Evolutionary conservation across 2,797 vertebrate genomes (phyloP), one percentile per base, ranked within the genome.

Genomic region (Tapera naevia): DNA sequence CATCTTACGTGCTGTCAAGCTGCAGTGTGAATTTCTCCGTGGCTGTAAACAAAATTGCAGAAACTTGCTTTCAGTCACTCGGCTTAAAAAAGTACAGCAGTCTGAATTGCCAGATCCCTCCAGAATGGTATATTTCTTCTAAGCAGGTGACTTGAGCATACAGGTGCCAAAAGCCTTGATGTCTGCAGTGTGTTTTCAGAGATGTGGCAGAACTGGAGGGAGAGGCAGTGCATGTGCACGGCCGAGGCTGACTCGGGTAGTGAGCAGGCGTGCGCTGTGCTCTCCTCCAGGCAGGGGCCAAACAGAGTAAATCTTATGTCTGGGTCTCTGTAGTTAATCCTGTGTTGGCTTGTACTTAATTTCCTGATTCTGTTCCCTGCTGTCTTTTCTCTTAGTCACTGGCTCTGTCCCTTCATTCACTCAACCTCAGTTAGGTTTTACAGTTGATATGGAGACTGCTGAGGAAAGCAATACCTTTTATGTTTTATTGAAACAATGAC

Each of bases 31-130:
- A 89, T 93, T 93, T 86, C 76, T 91, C 83, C 10, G 9, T 3
- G 13, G n/a, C 54, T 62, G 65, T 82, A 92, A 92, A 88, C 39
- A 92, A 80, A 91, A 92, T 48, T 80, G n/a, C 50, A 78, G 58
- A 75, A 89, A 84, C 56, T 76, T 92, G 19, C 35, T 88, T 70
- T 79, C 61, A 54, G 41, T 86, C 54, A 67, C 37, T 61, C n/a
- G 21, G 22, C 62, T 86, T 80, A 80, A 86, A 93, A 89, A 66
- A 64, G 17, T 43, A 67, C 48, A n/a, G 37, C 23, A 73, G 9
- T 79, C 51, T 80, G 61, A 90, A 37, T 87, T 89, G 17, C 50
- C 39, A 93, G 17, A 72, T 87, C 50, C 7, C 32, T 33, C 32
- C 4, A n/a, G 80, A 87, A 30, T 24, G 7, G 3, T 78, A 13